A percentile compares a stretch with the other conserved stretches of the same genome.
Conservation (phyloP, 1,140 invertebrate genomes). For the Ganaspis sp. region DNA sequence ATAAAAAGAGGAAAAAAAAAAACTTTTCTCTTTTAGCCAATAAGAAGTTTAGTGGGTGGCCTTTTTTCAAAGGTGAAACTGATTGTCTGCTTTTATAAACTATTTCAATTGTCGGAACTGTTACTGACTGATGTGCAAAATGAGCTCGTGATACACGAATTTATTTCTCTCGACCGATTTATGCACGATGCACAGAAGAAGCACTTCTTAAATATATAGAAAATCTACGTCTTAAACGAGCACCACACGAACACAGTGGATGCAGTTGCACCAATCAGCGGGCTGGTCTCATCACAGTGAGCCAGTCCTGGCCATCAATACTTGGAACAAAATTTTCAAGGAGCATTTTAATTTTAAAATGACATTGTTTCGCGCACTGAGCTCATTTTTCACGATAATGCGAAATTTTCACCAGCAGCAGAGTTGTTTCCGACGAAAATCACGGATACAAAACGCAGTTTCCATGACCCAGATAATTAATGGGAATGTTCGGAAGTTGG, state of each 20-base stretch:
- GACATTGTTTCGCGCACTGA: constrained; percentile 44
- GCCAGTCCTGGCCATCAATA: constrained; percentile 69
- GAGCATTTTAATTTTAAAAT: constrained; percentile 32
- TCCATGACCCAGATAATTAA: constrained; percentile 74
- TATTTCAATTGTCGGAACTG: background rate
- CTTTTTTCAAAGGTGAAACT: background rate
- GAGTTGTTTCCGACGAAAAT: constrained; percentile 47
- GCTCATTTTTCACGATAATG: constrained; percentile 45
- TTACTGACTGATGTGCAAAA: background rate
- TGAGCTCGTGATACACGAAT: background rate
- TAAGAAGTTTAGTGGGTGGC: background rate
- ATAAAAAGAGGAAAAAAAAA: background rate
- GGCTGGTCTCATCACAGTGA: constrained; percentile 54
- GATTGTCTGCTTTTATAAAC: background rate
- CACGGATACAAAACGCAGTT: constrained; percentile 72
- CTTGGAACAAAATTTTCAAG: constrained; percentile 37
- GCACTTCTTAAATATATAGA: no score
- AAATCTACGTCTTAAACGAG: background rate
- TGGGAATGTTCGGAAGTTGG: constrained; percentile 73
- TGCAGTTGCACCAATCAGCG: constrained; percentile 59
- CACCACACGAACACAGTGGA: constrained; percentile 11
- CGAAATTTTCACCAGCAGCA: constrained; percentile 48
- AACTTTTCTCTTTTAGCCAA: background rate
- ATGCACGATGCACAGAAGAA: background rate
- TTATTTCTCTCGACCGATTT: background rate